Conservation (phyloP, 2,888 invertebrate genomes). For the Camptogramma bilineatum region DNA sequence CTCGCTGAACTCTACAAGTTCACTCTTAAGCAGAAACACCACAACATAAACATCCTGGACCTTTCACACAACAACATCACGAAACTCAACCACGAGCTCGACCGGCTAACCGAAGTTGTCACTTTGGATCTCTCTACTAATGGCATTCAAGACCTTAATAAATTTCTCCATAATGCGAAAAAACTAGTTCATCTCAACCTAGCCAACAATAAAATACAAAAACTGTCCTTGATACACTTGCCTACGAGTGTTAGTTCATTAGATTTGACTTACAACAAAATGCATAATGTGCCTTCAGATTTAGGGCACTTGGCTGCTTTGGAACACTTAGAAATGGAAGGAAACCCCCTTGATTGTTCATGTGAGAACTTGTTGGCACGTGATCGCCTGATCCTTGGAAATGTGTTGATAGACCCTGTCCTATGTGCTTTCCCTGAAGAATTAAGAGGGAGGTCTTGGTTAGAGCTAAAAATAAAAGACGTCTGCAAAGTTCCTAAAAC, state of each 20-base stretch:
- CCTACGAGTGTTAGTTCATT: slow-evolving; percentile 86
- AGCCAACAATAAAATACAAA: slow-evolving; percentile 86
- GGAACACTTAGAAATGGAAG: slow-evolving; percentile 87
- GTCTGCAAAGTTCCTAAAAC: slow-evolving; percentile 78
- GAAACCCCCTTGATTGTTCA: slow-evolving; percentile 89
- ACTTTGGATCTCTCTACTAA: slow-evolving; percentile 88
- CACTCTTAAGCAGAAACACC: slow-evolving; percentile 78
- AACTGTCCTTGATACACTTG: slow-evolving; percentile 81
- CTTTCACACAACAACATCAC: slow-evolving; percentile 87
- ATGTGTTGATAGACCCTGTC: slow-evolving; percentile 83
- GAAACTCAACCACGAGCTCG: slow-evolving; percentile 84
- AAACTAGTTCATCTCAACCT: slow-evolving; percentile 86
- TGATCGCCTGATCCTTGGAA: slow-evolving; percentile 84
- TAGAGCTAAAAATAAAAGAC: slow-evolving; percentile 85
- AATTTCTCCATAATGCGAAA: slow-evolving; percentile 84
- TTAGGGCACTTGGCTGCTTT: slow-evolving; percentile 83
- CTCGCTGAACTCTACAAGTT: slow-evolving; percentile 91
- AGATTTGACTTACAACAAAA: slow-evolving; percentile 87
- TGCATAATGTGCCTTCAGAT: slow-evolving; percentile 86
- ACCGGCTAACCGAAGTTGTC: slow-evolving; percentile 85
- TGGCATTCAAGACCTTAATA: slow-evolving; percentile 84
- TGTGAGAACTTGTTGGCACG: slow-evolving; percentile 88
- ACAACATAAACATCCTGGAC: slow-evolving; percentile 85
- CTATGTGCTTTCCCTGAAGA: slow-evolving; percentile 84
- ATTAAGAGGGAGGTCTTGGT: slow-evolving; percentile 82